Evolutionary conservation across 2,888 invertebrate genomes (phyloP).

Genomic region (Leptinotarsa haldemani): DNA sequence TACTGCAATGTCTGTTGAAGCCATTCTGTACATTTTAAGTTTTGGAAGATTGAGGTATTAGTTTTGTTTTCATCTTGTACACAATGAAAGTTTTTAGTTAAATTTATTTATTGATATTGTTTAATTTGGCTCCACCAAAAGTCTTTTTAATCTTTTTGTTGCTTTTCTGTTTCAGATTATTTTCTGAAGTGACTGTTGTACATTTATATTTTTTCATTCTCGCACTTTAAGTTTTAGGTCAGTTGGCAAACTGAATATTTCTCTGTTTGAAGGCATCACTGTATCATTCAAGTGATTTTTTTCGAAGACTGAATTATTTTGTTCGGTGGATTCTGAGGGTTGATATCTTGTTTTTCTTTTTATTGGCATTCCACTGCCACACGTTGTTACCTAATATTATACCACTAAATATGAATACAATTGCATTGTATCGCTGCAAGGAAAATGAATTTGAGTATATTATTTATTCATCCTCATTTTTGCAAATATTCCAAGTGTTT

Average conservation of each 20-base stretch:
- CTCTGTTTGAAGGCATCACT: conserved; percentile 44
- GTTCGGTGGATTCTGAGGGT: conserved; percentile 16
- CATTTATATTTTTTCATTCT: conserved; percentile 28
- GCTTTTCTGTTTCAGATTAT: conserved; percentile 16
- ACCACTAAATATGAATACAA: conserved; percentile 6
- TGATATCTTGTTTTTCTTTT: conserved; percentile 12
- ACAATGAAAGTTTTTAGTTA: conserved; percentile 35
- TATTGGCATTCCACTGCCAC: conserved; percentile 23
- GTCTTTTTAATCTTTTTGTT: conserved; percentile 21
- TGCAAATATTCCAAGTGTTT: no score
- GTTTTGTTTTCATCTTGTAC: conserved; percentile 40
- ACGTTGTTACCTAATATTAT: conserved; percentile 3
- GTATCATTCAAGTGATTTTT: conserved; percentile 39
- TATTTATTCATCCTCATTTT: not conserved
- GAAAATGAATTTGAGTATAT: not conserved
- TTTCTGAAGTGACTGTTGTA: conserved; percentile 32
- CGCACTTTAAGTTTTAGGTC: conserved; percentile 23
- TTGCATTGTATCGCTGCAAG: not conserved
- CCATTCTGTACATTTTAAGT: conserved; percentile 36
- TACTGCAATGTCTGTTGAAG: conserved; percentile 24
- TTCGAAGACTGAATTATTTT: conserved; percentile 43
- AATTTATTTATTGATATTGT: conserved; percentile 47
- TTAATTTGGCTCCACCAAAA: conserved; percentile 21
- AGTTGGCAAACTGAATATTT: conserved; percentile 33
- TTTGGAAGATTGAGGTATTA: conserved; percentile 38